Evolutionary conservation across 2,113 vertebrate genomes (phyloP).

Genomic region (Oenanthe oenanthe): DNA sequence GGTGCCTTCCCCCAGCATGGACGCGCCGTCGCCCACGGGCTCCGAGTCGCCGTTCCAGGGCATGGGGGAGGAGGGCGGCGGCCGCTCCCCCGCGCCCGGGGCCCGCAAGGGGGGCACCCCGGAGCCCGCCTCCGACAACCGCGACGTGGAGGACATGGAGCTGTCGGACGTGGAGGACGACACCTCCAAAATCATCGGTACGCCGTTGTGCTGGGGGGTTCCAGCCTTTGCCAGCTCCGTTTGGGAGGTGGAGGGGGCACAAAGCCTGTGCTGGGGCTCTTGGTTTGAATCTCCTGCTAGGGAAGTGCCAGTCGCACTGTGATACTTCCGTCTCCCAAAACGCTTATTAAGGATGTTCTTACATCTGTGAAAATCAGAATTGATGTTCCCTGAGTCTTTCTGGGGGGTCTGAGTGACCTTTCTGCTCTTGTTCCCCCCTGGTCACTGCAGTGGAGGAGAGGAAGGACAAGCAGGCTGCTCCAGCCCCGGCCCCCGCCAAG

Average conservation of each 20-base stretch:
- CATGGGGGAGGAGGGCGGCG: slow-evolving; percentile 72
- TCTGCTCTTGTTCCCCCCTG: neutral
- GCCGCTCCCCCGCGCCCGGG: slow-evolving; percentile 55
- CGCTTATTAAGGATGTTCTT: fast-evolving
- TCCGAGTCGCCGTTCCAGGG: slow-evolving; percentile 92
- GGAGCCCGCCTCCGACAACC: slow-evolving; percentile 80
- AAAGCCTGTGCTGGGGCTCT: neutral
- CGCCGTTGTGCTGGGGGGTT: neutral
- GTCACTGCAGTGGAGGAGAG: slow-evolving; percentile 79
- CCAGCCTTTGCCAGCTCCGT: fast-evolving
- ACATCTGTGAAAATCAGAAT: neutral
- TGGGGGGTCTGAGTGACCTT: fast-evolving
- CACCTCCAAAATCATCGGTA: slow-evolving; percentile 82
- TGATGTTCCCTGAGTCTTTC: neutral
- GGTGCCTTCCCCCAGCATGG: slow-evolving; percentile 91
- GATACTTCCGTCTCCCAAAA: neutral
- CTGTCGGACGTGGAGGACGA: slow-evolving; percentile 89
- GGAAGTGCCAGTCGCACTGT: fast-evolving
- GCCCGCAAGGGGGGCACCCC: slow-evolving; percentile 76
- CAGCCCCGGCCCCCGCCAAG: slow-evolving; percentile 18
- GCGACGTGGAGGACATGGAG: slow-evolving; percentile 94
- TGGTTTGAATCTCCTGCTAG: neutral
- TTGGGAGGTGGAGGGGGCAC: neutral
- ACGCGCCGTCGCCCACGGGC: slow-evolving; percentile 92
- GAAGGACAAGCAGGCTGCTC: slow-evolving; percentile 78